These are phyloP conservation scores for Chelon auratus DNA, from an alignment of 2,797 vertebrate species.

Conservation along the genomic window DNA sequence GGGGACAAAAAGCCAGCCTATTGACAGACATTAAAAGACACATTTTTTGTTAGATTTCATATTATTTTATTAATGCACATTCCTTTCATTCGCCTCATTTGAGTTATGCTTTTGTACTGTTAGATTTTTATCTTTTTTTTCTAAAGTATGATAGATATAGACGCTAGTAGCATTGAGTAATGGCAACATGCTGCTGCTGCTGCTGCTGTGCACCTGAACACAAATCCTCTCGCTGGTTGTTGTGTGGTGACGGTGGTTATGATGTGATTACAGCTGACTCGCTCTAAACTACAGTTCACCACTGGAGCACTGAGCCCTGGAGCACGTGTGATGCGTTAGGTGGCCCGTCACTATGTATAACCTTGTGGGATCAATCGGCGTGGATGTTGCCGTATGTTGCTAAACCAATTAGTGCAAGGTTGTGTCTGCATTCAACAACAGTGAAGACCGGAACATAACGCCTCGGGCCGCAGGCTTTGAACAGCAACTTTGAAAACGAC, in stretches of 20 bases:
- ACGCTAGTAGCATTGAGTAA: slow-evolving; percentile 83
- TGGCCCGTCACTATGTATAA: slow-evolving; percentile 40
- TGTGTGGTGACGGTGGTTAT: slow-evolving; percentile 41
- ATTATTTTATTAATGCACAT: slow-evolving; percentile 88
- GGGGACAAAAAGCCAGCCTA: background rate
- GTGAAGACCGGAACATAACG: slow-evolving; percentile 24
- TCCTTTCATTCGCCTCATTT: slow-evolving; percentile 84
- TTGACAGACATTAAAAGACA: slow-evolving; percentile 66
- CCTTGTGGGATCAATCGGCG: slow-evolving; percentile 15
- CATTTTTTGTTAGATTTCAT: slow-evolving; percentile 64
- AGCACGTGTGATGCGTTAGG: slow-evolving; percentile 23
- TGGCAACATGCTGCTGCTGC: slow-evolving; percentile 84
- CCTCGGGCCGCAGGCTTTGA: slow-evolving; percentile 18
- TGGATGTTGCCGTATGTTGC: slow-evolving; percentile 26
- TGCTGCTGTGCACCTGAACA: slow-evolving; percentile 81
- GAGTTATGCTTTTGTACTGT: slow-evolving; percentile 79
- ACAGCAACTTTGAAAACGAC: slow-evolving; percentile 21
- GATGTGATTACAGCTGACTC: slow-evolving; percentile 54
- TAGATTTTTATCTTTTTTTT: slow-evolving; percentile 68
- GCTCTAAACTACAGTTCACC: slow-evolving; percentile 54
- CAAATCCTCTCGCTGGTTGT: slow-evolving; percentile 55
- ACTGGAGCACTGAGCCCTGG: slow-evolving; percentile 31
- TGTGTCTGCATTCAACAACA: slow-evolving; percentile 40
- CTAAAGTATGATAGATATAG: slow-evolving; percentile 83
- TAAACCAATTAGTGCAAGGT: slow-evolving; percentile 42